Percentiles rank a stretch among this genome's conserved stretches.
Conservation (phyloP, 2,113 vertebrate species). For the Xenopus laevis region DNA sequence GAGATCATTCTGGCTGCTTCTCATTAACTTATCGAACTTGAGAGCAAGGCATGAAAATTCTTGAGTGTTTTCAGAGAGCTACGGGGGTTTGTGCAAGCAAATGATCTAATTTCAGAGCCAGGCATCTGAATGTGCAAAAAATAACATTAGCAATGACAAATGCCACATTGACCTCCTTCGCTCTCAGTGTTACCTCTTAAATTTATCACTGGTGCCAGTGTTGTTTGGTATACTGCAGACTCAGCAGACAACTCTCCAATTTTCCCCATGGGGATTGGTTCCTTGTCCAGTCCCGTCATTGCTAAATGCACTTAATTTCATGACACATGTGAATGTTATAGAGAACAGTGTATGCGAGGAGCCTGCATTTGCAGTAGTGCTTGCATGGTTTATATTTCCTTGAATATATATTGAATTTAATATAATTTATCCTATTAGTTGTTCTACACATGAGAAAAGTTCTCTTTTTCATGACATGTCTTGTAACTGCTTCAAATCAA, state of each 20-base stretch:
- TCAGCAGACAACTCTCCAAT: slow-evolving; percentile 49
- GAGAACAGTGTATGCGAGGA: no score
- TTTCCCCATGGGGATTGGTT: slow-evolving; percentile 26
- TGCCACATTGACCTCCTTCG: slow-evolving; percentile 52
- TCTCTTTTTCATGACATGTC: no score
- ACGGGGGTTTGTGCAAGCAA: slow-evolving; percentile 15
- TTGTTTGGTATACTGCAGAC: slow-evolving; percentile 54
- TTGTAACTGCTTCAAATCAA: no score
- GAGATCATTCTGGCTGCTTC: slow-evolving; percentile 41
- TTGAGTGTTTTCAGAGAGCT: not conserved
- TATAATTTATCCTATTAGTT: no score
- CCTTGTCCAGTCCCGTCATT: slow-evolving; percentile 63
- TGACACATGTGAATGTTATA: slow-evolving; percentile 63
- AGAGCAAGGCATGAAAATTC: slow-evolving; percentile 1
- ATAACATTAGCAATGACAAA: slow-evolving; percentile 41
- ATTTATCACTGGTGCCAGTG: slow-evolving; percentile 63
- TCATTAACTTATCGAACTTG: slow-evolving; percentile 41
- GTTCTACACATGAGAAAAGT: no score
- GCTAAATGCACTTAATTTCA: slow-evolving; percentile 69
- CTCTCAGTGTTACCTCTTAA: slow-evolving; percentile 61
- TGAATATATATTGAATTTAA: no score
- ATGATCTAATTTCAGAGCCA: slow-evolving; percentile 13
- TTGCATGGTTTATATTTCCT: no score
- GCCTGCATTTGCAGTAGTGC: no score
- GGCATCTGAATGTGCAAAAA: slow-evolving; percentile 21